Conservation (phyloP, 2,888 invertebrate species). For the Chalcis sispes region DNA sequence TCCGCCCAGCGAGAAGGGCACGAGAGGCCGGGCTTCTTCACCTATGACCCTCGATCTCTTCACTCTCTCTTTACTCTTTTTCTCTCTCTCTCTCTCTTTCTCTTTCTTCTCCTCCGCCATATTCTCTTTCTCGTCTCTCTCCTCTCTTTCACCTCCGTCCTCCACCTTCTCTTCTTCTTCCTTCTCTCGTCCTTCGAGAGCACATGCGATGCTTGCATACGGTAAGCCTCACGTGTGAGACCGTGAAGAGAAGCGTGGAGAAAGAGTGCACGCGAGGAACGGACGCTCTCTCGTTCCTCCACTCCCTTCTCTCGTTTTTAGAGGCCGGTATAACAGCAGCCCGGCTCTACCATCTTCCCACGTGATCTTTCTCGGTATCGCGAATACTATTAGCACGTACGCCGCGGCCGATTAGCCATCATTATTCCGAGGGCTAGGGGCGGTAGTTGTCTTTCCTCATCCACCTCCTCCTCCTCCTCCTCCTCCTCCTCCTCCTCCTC, state of each 20-base stretch:
- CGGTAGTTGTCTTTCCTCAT: neutral
- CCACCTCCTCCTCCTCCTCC: neutral
- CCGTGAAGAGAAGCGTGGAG: too few relatives aligned
- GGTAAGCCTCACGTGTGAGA: neutral
- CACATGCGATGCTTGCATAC: too few relatives aligned
- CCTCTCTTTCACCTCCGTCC: constrained; percentile 55
- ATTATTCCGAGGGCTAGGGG: constrained; percentile 46
- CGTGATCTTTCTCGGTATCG: constrained; percentile 58
- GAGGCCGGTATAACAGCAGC: neutral
- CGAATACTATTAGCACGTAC: constrained; percentile 59
- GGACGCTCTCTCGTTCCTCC: constrained; percentile 46
- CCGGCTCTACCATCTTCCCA: constrained; percentile 54
- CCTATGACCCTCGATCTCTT: constrained; percentile 70
- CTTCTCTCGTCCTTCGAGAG: neutral
- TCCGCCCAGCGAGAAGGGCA: constrained; percentile 65
- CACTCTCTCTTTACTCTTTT: constrained; percentile 58
- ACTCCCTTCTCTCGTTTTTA: constrained; percentile 49
- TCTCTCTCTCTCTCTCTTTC: constrained; percentile 45
- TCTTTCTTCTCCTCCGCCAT: constrained; percentile 58
- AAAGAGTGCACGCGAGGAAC: constrained; percentile 15
- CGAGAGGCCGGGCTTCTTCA: constrained; percentile 72
- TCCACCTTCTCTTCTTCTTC: constrained; percentile 27
- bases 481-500: neutral
- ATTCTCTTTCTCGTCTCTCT: constrained; percentile 54
- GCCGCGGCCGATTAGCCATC: constrained; percentile 57